Base-by-base conservation (phyloP, 2,888 invertebrate species). In the Conops quadrifasciatus region DNA sequence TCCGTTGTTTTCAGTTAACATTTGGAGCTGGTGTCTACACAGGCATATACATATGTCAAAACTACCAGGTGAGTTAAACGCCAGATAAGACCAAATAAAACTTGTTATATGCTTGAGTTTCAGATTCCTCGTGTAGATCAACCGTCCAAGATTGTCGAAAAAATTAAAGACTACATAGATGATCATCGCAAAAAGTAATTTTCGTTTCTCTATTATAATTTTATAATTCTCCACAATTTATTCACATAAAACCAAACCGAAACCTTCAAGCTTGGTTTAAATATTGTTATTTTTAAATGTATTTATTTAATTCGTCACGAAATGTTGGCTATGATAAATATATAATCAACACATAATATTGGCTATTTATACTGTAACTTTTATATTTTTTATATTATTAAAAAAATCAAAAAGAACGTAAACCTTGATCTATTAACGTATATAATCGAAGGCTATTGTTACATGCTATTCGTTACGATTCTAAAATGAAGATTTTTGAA, bases 41-140 rank as follows among this genome's bases (percentile, higher is more conserved):
- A 65, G 93, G 93, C 58, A 88, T 93, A 72, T 93, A 92, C 82
- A 80, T 92, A 71, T 88, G 88, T 73, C 93, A 93, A 86, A 92
- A 93, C 84, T 93, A 92, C 86, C 89, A 92, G 86, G 92, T 77
- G 74, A 72, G 67, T 24, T 47, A 28, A 24, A 16, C 13, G 62
- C 67, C 16, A 53, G 59, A 47, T 63, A 47, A 53, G 36, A 7
- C 4, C 36, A 36, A 7, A 36, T 30, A 16, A 7, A 47, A 70
- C 70, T 45, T 16, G 66, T 71, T 65, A 43, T 56, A 9, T 49
- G 51, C 65, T 72, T 58, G 70, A 59, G 75, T 87, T 88, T 71
- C 86, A 96, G 94, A 89, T 95, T 75, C 94, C 95, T 9, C 90
- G 91, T 83, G 93, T 96, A 5, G 95, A 95, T 86, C 93, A 95